These are phyloP conservation scores for Sebastes matsubarae DNA, from an alignment of 2,797 vertebrate species.

Conservation along the genomic window DNA sequence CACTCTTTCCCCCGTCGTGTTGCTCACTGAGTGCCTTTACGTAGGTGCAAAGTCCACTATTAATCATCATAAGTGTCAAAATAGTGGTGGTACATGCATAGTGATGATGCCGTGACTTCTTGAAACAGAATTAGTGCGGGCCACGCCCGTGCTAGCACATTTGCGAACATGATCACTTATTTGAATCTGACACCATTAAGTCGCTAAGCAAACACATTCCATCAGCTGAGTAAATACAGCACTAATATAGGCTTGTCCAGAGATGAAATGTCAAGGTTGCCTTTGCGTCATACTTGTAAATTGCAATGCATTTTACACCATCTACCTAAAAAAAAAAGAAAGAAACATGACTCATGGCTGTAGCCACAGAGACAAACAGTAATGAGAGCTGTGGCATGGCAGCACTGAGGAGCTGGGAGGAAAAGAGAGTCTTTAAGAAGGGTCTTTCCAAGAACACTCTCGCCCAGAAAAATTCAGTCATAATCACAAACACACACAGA, in stretches of 20 bases:
- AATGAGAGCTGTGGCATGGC: conserved; percentile 34
- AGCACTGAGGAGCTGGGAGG: conserved; percentile 26
- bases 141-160: conserved; percentile 3
- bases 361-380: conserved; percentile 26
- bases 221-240: conserved; percentile 33
- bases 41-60: conserved; percentile 5
- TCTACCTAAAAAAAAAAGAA: conserved; percentile 12
- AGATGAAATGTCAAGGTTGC: conserved; percentile 18
- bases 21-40: not conserved
- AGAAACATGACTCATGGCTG: conserved; percentile 24
- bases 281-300: conserved; percentile 20
- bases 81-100: conserved; percentile 23
- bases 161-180: conserved; percentile 6
- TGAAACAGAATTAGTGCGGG: conserved; percentile 5
- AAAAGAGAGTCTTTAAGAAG: conserved; percentile 9
- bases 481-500: conserved; percentile 47
- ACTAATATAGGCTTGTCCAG: not conserved
- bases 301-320: conserved; percentile 18
- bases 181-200: conserved; percentile 20
- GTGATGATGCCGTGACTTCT: not conserved
- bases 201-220: conserved; percentile 15
- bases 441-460: conserved; percentile 39
- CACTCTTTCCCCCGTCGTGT: not conserved
- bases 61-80: conserved; percentile 11
- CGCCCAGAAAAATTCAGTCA: conserved; percentile 48